Evolutionary conservation across 2,888 invertebrate species (phyloP), one percentile per base, ranked within the genome.

Genomic region (Sarcophaga carnaria): DNA sequence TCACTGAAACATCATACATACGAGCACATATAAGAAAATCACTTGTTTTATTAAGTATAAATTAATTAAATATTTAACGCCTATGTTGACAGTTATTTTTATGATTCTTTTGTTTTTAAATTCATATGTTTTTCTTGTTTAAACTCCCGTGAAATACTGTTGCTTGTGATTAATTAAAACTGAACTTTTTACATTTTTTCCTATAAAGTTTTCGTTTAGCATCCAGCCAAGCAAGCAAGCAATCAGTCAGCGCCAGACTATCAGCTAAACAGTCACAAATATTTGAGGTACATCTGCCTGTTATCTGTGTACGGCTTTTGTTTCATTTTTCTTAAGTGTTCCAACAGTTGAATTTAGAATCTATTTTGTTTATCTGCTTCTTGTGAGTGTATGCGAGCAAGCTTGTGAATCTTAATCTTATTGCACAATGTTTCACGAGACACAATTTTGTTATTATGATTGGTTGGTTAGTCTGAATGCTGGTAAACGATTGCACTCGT

Each of bases 401-500:
- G 54, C 14, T 54, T 54, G 4, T 76, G 5, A 20, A 63, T 71
- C 54, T 54, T 45, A 47, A 63, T 64, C 20, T 66, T 64, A 49
- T 47, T 64, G 54, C 54, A 20, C 63, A 64, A 72, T 25, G 62
- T 74, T 75, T 79, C 37, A 75, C 64, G 80, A 80, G 54, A 76
- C 71, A 80, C 20, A 17, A 54, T 60, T 75, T 49, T 75, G 62
- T 81, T 67, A 67, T 75, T 75, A 54, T 54, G 14, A n/a, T 22
- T 71, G 54, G 54, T 62, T 77, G 2, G 20, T 59, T 67, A 22
- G 25, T 45, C 8, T n/a, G 62, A 25, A 66, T 59, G 14, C n/a
- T 60, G 37, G 14, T 45, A 17, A 70, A 83, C 79, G 78, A 79
- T 62, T 85, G 77, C 80, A 85, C 80, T 87, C 87, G 74, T 81